Evolutionary conservation across 1,140 invertebrate genomes (phyloP).

Genomic region (Himalopsyche phryganea): DNA sequence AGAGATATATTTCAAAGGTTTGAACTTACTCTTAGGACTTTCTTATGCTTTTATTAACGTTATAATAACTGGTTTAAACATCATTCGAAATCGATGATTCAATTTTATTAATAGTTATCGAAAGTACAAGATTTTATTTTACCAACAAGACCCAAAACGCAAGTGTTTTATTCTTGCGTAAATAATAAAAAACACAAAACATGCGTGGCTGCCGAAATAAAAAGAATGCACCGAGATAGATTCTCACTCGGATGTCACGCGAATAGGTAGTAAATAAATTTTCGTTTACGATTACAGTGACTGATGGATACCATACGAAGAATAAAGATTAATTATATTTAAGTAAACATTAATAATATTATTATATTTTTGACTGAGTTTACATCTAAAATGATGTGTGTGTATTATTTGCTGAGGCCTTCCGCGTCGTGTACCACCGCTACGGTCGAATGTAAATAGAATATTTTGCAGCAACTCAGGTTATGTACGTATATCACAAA

Average conservation of each 20-base stretch:
- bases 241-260: too few relatives aligned
- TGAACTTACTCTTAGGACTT: conserved; percentile 19
- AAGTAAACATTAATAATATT: conserved; percentile 26
- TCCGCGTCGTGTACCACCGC: neutral
- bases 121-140: neutral
- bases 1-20: conserved; percentile 30
- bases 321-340: neutral
- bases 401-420: conserved; percentile 20
- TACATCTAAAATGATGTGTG: conserved; percentile 30
- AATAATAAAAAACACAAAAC: too few relatives aligned
- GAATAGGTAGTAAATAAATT: too few relatives aligned
- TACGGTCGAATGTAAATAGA: too few relatives aligned
- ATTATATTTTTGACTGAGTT: conserved; percentile 9
- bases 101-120: conserved; percentile 1
- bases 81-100: neutral
- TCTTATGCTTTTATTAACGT: conserved; percentile 5
- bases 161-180: too few relatives aligned
- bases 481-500: conserved; percentile 1
- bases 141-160: neutral
- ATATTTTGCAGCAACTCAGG: conserved; percentile 9
- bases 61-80: conserved; percentile 20
- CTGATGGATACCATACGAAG: too few relatives aligned
- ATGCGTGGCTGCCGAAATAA: too few relatives aligned
- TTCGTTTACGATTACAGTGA: too few relatives aligned
- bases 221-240: too few relatives aligned